Percentiles rank a stretch among this genome's conserved stretches.
Evolutionary conservation across 1,140 invertebrate genomes (phyloP).

Genomic region (Triops cancriformis): DNA sequence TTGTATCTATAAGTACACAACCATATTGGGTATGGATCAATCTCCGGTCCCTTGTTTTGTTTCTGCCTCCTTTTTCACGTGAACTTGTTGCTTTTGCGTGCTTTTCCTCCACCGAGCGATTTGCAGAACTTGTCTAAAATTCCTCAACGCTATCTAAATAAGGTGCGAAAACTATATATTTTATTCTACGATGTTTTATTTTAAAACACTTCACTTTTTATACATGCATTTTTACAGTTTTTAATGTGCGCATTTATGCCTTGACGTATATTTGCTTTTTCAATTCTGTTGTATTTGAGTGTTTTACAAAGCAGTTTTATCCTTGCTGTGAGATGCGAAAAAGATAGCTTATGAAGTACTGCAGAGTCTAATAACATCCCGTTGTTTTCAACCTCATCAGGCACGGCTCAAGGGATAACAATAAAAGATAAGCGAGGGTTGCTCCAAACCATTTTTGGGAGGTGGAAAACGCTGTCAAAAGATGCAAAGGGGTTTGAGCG

Average conservation of each 20-base stretch:
- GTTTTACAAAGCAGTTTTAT: neutral
- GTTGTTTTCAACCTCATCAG: neutral
- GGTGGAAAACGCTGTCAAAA: neutral
- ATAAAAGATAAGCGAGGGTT: neutral
- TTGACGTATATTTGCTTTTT: too few relatives aligned
- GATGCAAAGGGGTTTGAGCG: neutral
- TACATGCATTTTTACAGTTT: too few relatives aligned
- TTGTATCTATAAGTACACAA: neutral
- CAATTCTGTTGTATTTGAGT: too few relatives aligned
- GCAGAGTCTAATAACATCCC: neutral
- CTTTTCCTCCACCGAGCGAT: too few relatives aligned
- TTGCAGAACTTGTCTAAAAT: too few relatives aligned
- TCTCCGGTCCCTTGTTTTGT: neutral
- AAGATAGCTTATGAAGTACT: neutral
- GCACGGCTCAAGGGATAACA: neutral
- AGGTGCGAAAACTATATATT: too few relatives aligned
- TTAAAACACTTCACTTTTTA: too few relatives aligned
- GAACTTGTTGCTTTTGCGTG: neutral
- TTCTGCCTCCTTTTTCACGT: neutral
- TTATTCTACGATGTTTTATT: too few relatives aligned
- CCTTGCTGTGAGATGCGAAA: neutral
- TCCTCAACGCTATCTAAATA: too few relatives aligned
- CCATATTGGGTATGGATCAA: slow-evolving; percentile 9
- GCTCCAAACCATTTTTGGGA: neutral
- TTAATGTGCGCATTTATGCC: too few relatives aligned